Percentiles rank a stretch among this genome's conserved stretches.
Evolutionary conservation across 53 echinoderm and acorn worm species (phyloP).

Genomic region (Crossaster papposus): DNA sequence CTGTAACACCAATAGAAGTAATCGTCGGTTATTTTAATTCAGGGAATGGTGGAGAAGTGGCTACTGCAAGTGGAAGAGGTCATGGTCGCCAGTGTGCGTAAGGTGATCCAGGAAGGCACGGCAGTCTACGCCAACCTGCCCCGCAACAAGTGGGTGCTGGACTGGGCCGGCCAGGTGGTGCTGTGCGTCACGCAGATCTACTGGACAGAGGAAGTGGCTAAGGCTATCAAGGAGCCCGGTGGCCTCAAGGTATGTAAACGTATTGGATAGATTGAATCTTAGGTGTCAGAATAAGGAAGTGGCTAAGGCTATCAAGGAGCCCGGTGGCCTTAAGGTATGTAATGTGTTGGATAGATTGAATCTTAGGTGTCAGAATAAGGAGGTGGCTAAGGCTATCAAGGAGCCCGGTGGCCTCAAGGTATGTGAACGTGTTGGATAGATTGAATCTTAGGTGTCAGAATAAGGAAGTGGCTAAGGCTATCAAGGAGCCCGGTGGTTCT

Average conservation of each 20-base stretch:
- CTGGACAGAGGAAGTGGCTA: slow-evolving; percentile 94
- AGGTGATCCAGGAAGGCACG: slow-evolving; percentile 86
- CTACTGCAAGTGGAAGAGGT: slow-evolving; percentile 92
- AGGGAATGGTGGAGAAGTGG: slow-evolving; percentile 99
- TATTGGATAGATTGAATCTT: background rate
- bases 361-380: background rate
- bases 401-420: slow-evolving; percentile 93
- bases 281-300: background rate
- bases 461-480: background rate
- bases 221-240: slow-evolving; percentile 92
- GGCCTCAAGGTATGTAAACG: slow-evolving; percentile 77
- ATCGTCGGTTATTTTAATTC: background rate
- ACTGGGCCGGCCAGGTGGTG: slow-evolving; percentile 97
- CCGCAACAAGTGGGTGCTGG: slow-evolving; percentile 94
- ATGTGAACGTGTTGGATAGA: background rate
- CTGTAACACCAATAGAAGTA: too few species aligned
- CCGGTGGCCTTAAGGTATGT: slow-evolving; percentile 84
- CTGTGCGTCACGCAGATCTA: slow-evolving; percentile 83
- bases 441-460: background rate
- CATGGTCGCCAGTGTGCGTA: slow-evolving; percentile 90
- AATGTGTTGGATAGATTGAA: background rate
- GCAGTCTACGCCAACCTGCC: slow-evolving; percentile 76
- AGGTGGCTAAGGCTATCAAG: slow-evolving; percentile 28
- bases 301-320: slow-evolving; percentile 63
- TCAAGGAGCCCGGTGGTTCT: slow-evolving; percentile 88